Evolutionary conservation across 53 echinoderm and acorn worm species (phyloP), one percentile per base, ranked within the genome.

Genomic region (Holothuria leucospilota): DNA sequence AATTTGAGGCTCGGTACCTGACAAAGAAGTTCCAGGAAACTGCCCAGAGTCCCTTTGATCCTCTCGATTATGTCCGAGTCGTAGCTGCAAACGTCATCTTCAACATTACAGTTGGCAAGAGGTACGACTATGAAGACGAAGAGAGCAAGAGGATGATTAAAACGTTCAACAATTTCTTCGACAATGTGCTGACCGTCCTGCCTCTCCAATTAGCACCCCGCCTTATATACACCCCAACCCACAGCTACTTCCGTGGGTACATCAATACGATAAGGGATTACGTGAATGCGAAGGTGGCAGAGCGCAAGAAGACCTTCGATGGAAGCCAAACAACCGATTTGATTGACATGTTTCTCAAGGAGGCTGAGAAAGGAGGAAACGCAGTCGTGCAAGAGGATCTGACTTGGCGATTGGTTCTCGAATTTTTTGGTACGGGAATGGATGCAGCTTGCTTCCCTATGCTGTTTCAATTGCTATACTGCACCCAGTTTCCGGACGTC

Each of bases 61-160:
- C 91, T 2, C 59, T 56, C 12, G 73, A 84, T 42, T 60, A 62
- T 41, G 28, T 89, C 58, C 74, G 68, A 23, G 63, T 85, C 13
- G 91, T 88, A 14, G 88, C 91, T 27, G 63, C 91, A 46, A 94
- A 94, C 84, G 82, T 94, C 78, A 82, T 94, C 84, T 91, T 88
- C 89, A 61, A 25, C 20, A 86, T 94, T 63, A 91, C 87, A 29
- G 91, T 94, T 68, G 89, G 94, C 28, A 65, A 87, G 42, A 38
- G 88, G 51, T 62, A 82, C 38, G 88, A 88, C 39, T 88, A 82
- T 29, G 82, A 82, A 30, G 88, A 88, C 21, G 77, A 30, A 27
- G 80, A 87, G 26, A 59, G 64, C 68, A 64, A 77, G 6, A 62
- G 80, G 52, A 79, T 87, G n/a, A 79, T 87, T 15, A 79, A 81